Percentiles rank a stretch among this genome's conserved stretches.
phyloP scores from a whole-genome alignment of 2,113 vertebrate species.

The Ageneiosus marmoratus region DNA sequence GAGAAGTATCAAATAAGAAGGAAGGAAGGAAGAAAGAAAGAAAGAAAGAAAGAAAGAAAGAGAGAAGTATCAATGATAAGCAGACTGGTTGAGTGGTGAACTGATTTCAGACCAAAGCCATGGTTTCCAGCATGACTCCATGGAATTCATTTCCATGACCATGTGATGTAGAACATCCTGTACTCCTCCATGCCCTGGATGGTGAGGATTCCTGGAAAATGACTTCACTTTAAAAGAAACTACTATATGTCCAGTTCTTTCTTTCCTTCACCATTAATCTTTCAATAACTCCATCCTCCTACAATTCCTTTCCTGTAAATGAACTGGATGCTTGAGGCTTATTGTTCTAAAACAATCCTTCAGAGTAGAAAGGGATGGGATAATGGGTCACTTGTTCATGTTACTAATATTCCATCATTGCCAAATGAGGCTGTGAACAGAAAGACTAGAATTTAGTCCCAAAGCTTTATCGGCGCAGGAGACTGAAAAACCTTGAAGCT shows the following conservation, averaged over 20 bases:
- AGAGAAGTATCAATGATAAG: too few relatives aligned
- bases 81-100: too few relatives aligned
- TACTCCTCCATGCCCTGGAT: background rate
- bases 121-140: background rate
- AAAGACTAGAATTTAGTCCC: background rate
- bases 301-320: background rate
- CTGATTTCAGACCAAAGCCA: background rate
- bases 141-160: background rate
- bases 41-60: too few relatives aligned
- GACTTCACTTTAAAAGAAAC: background rate
- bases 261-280: background rate
- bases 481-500: background rate
- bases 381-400: background rate
- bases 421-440: background rate
- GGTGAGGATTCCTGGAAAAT: constrained; percentile 3
- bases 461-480: background rate
- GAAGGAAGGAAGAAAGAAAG: too few relatives aligned
- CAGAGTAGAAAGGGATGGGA: background rate
- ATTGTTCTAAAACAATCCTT: background rate
- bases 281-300: constrained; percentile 4
- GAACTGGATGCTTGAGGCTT: constrained; percentile 3
- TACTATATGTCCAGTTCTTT: background rate
- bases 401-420: background rate
- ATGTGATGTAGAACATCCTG: background rate
- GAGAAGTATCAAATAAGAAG: too few relatives aligned